phyloP scores from a whole-genome alignment of 2,888 invertebrate genomes.

The Xanthorhoe spadicearia region DNA sequence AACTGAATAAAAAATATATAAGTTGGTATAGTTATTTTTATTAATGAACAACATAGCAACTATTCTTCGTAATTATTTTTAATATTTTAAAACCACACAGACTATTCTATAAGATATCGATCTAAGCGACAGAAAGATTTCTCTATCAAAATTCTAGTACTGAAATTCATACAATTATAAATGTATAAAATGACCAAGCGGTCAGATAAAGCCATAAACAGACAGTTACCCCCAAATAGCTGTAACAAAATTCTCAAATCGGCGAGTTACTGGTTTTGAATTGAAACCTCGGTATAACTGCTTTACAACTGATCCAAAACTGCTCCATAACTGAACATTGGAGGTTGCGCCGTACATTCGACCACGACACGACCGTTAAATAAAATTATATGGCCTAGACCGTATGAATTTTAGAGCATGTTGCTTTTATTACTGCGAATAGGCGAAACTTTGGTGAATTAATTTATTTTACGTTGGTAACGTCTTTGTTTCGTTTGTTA shows the following conservation, averaged over 20 bases:
- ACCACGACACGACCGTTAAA: slow-evolving; percentile 26
- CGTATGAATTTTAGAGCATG: slow-evolving; percentile 27
- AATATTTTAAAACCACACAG: no score
- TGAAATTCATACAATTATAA: no score
- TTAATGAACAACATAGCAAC: no score
- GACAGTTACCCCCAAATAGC: slow-evolving; percentile 28
- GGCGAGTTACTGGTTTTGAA: slow-evolving; percentile 32
- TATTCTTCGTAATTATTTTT: no score
- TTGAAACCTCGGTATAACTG: slow-evolving; percentile 33
- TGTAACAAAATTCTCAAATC: slow-evolving; percentile 33
- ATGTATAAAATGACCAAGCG: slow-evolving; percentile 8
- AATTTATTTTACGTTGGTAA: background rate
- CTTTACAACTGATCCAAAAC: slow-evolving; percentile 30
- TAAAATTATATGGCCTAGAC: slow-evolving; percentile 30
- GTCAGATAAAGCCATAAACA: slow-evolving; percentile 29
- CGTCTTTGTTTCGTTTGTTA: no score
- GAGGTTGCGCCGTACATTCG: slow-evolving; percentile 6
- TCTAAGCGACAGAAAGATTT: no score
- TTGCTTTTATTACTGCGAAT: slow-evolving; percentile 6
- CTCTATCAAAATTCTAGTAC: no score
- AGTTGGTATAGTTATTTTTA: no score
- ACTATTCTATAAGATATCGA: no score
- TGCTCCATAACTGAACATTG: slow-evolving; percentile 18
- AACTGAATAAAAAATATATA: no score
- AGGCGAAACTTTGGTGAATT: background rate